phyloP scores from a whole-genome alignment of 2,797 vertebrate genomes.

The Paguma larvata region DNA sequence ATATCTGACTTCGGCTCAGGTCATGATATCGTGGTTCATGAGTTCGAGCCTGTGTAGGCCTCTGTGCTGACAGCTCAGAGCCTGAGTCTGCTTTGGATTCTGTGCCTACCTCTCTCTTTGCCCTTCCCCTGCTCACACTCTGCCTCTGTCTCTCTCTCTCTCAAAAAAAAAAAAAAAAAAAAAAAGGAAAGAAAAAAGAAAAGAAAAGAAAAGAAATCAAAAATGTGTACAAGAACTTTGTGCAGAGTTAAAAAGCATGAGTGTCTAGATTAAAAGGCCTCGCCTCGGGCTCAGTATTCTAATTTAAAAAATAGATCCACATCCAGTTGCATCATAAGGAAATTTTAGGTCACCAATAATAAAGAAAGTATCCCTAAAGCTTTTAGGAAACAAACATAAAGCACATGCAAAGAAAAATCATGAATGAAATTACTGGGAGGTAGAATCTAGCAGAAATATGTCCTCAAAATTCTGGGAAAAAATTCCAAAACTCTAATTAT shows the following conservation, averaged over 20 bases:
- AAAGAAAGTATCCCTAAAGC: not conserved
- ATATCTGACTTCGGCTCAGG: too few relatives aligned
- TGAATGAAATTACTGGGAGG: not conserved
- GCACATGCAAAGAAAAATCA: not conserved
- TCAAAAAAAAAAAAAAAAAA: too few relatives aligned
- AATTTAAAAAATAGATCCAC: not conserved
- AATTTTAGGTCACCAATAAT: not conserved
- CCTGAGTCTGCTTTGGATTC: too few relatives aligned
- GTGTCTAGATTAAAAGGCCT: not conserved
- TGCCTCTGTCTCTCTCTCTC: too few relatives aligned
- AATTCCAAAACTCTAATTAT: not conserved
- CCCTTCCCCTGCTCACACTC: too few relatives aligned
- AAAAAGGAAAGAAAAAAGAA: too few relatives aligned
- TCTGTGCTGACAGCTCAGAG: too few relatives aligned
- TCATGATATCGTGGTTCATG: too few relatives aligned
- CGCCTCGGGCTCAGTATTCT: not conserved
- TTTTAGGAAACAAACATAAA: not conserved
- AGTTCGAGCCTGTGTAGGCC: too few relatives aligned
- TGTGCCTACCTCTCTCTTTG: too few relatives aligned
- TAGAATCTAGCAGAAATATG: not conserved
- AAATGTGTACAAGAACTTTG: not conserved
- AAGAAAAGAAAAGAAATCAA: not conserved
- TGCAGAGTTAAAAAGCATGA: not conserved
- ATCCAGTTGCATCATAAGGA: not conserved
- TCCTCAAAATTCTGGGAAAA: not conserved